These are phyloP conservation scores for Delia radicum DNA, from an alignment of 1,140 invertebrate species.

Conservation along the genomic window DNA sequence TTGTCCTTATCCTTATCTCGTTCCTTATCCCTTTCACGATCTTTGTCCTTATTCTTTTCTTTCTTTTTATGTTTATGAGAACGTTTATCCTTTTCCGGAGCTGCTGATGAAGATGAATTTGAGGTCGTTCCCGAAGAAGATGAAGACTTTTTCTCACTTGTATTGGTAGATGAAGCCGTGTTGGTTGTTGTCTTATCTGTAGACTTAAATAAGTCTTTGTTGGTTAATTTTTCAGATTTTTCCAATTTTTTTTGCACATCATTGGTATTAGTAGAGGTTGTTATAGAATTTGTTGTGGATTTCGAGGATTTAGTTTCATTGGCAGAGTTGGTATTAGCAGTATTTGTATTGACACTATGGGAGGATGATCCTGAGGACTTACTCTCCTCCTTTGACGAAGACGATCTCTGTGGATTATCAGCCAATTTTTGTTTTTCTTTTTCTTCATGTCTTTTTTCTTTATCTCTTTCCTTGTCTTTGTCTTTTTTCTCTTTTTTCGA, in stretches of 20 bases:
- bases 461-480: conserved; percentile 43
- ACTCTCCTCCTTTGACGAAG: conserved; percentile 26
- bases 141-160: conserved; percentile 22
- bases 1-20: conserved; percentile 48
- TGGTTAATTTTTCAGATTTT: conserved; percentile 23
- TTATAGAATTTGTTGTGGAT: conserved; percentile 16
- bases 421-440: conserved; percentile 38
- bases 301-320: neutral
- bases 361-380: too few relatives aligned
- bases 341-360: conserved; percentile 28
- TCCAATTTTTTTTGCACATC: conserved; percentile 4
- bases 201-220: conserved; percentile 5
- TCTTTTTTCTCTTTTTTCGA: conserved; percentile 58
- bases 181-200: neutral
- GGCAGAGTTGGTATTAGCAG: conserved; percentile 35
- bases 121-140: neutral
- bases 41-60: conserved; percentile 59
- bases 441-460: conserved; percentile 58
- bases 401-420: neutral
- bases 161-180: neutral
- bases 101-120: neutral
- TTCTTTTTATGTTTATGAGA: conserved; percentile 64
- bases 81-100: conserved; percentile 56
- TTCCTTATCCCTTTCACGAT: conserved; percentile 50
- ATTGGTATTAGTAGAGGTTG: neutral